phyloP scores from a whole-genome alignment of 1,140 invertebrate genomes.

The Aphis gossypii region DNA sequence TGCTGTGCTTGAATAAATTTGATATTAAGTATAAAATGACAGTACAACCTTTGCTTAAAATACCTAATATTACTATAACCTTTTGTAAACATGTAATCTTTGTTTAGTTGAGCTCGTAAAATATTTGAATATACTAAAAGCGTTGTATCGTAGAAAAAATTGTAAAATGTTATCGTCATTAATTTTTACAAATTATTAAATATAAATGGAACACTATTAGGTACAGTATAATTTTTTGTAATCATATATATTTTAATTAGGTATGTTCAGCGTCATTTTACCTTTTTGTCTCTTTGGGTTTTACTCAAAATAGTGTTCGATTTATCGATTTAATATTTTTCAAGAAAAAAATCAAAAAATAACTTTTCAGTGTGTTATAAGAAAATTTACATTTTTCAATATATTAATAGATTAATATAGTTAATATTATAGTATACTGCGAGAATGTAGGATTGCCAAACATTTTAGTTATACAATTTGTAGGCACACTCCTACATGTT shows the following conservation, averaged over 20 bases:
- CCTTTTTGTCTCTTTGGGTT: not conserved
- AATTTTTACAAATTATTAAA: not conserved
- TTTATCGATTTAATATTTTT: not conserved
- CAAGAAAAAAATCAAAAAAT: not conserved
- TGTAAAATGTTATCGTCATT: not conserved
- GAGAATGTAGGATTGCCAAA: accelerated
- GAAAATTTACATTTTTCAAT: not conserved
- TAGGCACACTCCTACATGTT: not conserved
- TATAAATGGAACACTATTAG: not conserved
- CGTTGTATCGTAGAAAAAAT: not conserved
- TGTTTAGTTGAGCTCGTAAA: slow-evolving; percentile 33
- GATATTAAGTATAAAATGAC: slow-evolving; percentile 1
- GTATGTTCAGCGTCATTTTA: not conserved
- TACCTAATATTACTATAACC: not conserved
- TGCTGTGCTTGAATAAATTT: slow-evolving; percentile 16
- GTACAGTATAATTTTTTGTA: not conserved
- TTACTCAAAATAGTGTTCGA: not conserved
- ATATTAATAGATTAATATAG: not conserved
- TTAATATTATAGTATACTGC: not conserved
- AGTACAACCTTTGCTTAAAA: not conserved
- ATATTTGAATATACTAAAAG: not conserved
- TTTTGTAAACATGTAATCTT: slow-evolving; percentile 32
- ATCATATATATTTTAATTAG: not conserved
- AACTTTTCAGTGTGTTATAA: not conserved
- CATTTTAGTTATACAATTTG: not conserved